Evolutionary conservation across 2,888 invertebrate genomes (phyloP), one percentile per base, ranked within the genome.

Genomic region (Drosophila putrida): DNA sequence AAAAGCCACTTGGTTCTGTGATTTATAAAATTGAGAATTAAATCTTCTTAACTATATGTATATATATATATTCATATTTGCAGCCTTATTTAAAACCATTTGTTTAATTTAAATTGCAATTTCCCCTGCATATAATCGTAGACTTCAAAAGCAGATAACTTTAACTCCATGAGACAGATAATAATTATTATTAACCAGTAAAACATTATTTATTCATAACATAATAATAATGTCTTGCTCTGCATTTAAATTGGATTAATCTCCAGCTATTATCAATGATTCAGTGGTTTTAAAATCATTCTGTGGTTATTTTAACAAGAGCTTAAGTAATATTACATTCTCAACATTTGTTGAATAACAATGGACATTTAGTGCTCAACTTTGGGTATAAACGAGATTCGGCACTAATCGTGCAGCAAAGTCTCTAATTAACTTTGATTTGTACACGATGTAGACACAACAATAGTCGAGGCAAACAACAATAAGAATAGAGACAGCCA

Each of bases 401-500:
- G 57, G 27, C 53, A 57, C 51, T 63, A 76, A 62, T 75, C 49
- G 59, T 49, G 27, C 49, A 35, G 31, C 39, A 43, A 43, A 47
- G 55, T 60, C 43, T 50, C 57, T 76, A 77, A 76, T 76, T 77
- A 76, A 72, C 65, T 72, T 69, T 72, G 78, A 76, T 77, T 76
- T 72, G 78, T 46, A 36, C 33, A 66, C 62, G 49, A 57, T 60
- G 36, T 15, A 31, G 41, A 27, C 6, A 38, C 57, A 62, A 20
- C 33, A 60, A 70, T 13, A 15, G 8, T 58, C 53, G 28, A 35
- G n/a, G 28, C 46, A 46, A 55, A 41, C 41, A 41, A 46, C 54
- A 67, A 50, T 20, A n/a, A 1, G 20, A 20, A n/a, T n/a, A 41
- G 28, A 51, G 51, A 63, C 25, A 49, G 57, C 38, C 9, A 38